These are phyloP conservation scores for Ectemnius lituratus DNA, from an alignment of 2,888 invertebrate species.

Conservation along the genomic window DNA sequence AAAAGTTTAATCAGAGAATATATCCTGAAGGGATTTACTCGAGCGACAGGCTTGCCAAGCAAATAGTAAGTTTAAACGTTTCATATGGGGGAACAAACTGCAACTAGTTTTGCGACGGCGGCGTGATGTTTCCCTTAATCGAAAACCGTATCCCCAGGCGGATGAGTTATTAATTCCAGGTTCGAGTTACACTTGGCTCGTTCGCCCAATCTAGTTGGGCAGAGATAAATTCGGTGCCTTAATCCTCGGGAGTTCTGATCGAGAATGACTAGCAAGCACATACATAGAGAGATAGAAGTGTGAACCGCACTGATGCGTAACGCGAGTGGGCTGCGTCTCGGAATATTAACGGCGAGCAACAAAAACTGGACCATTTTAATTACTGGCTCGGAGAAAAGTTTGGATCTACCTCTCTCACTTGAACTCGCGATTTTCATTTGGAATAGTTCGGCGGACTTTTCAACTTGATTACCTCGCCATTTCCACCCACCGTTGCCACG, in stretches of 20 bases:
- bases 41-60: constrained; percentile 22
- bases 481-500: background rate
- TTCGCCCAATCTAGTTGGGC: no score
- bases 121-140: background rate
- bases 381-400: no score
- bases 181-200: background rate
- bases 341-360: no score
- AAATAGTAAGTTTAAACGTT: constrained; percentile 14
- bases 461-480: constrained; percentile 1
- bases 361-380: no score
- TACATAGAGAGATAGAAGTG: no score
- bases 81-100: constrained; percentile 10
- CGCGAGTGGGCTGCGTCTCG: no score
- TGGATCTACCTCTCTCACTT: no score
- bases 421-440: background rate
- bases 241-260: no score
- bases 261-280: no score
- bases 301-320: no score
- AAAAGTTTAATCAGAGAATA: background rate
- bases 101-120: constrained; percentile 11
- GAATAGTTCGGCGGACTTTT: background rate
- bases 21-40: constrained; percentile 10
- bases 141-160: background rate
- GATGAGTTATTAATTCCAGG: constrained; percentile 26
- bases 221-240: no score